phyloP scores from a whole-genome alignment of 2,888 invertebrate genomes.

The Drosophila anceps region DNA sequence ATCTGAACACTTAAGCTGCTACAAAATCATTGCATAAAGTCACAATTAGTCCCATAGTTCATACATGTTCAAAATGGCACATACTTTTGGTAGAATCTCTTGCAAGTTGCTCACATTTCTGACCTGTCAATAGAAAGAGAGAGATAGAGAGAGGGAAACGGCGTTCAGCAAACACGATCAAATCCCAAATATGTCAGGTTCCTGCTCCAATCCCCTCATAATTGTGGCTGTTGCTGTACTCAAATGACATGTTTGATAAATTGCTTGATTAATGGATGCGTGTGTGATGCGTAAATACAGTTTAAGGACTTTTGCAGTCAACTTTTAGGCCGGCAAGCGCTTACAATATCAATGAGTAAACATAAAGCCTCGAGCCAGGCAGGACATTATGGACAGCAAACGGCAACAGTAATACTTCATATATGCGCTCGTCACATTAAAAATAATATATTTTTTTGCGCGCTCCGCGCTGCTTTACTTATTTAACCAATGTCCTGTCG shows the following conservation, averaged over 20 bases:
- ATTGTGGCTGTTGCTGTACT: constrained; percentile 8
- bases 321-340: constrained; percentile 43
- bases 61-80: constrained; percentile 28
- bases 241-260: constrained; percentile 77
- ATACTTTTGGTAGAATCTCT: constrained; percentile 19
- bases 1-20: background rate
- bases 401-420: constrained; percentile 41
- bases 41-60: constrained; percentile 4
- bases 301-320: constrained; percentile 64
- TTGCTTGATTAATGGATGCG: constrained; percentile 78
- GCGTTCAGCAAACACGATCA: constrained; percentile 23
- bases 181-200: constrained; percentile 11
- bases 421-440: constrained; percentile 53
- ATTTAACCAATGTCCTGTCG: constrained; percentile 39
- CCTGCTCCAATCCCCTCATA: background rate
- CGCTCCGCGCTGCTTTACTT: constrained; percentile 33
- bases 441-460: constrained; percentile 54
- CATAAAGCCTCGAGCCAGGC: constrained; percentile 11
- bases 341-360: constrained; percentile 50
- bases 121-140: constrained; percentile 24
- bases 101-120: constrained; percentile 31
- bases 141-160: background rate
- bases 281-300: constrained; percentile 69
- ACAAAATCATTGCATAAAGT: background rate
- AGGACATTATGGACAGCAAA: background rate